Percentiles rank a stretch among this genome's conserved stretches.
These are phyloP conservation scores for Poecile atricapillus DNA, from an alignment of 2,113 vertebrate genomes.

Conservation along the genomic window DNA sequence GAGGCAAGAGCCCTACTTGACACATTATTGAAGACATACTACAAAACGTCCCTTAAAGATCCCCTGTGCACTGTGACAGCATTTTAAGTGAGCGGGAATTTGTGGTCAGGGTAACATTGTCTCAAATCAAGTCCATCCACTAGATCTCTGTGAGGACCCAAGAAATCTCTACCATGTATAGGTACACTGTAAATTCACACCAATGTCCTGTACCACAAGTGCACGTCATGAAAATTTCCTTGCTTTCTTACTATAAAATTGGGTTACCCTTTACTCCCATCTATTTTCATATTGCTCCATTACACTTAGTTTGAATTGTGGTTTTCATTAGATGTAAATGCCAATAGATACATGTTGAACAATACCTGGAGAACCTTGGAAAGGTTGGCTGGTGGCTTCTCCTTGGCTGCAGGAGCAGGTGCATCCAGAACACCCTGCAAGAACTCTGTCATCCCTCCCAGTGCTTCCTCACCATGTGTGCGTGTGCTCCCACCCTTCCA, in stretches of 20 bases:
- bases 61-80: neutral
- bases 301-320: neutral
- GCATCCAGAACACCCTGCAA: neutral
- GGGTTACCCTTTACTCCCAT: neutral
- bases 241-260: neutral
- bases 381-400: neutral
- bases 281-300: neutral
- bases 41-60: neutral
- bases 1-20: neutral
- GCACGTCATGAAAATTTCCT: accelerated
- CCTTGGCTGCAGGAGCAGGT: neutral
- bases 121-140: neutral
- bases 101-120: neutral
- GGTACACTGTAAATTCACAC: neutral
- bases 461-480: accelerated
- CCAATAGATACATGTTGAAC: neutral
- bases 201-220: neutral
- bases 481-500: neutral
- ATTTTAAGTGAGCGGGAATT: neutral
- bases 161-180: accelerated
- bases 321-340: neutral
- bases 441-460: neutral
- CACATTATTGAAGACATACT: accelerated
- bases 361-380: neutral
- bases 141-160: neutral